Evolutionary conservation across 2,888 invertebrate species (phyloP), one percentile per base, ranked within the genome.

Genomic region (Leucophenga maculata): DNA sequence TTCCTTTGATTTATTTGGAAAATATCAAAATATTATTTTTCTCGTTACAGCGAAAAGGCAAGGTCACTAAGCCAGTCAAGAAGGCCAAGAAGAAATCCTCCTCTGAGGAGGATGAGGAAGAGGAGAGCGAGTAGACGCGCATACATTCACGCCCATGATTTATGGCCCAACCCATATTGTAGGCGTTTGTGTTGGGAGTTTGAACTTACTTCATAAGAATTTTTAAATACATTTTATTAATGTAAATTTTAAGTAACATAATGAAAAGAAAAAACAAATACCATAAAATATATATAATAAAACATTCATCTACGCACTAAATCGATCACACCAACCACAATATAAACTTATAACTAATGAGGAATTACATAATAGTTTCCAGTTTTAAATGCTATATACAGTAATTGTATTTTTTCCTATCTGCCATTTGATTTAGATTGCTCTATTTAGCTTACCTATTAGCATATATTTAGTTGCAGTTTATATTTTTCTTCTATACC

Each of bases 61-160:
- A 91, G 79, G 83, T 78, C 77, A 80, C 75, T 77, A 86, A 86
- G 86, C 86, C 80, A 77, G 87, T 76, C 69, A 88, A 88, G 79
- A 89, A 88, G 82, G 82, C 78, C 71, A 92, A 90, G 91, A 92
- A 90, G 92, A 92, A 90, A 84, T 91, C 92, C 82, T 92, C 92
- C 48, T 92, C 92, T 67, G 91, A 92, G 72, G 92, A 91, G 46
- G 92, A 93, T 68, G 91, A 91, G 73, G 91, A 91, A 75, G 92
- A 91, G 72, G 92, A 92, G 80, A 91, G 92, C 90, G 92, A 92
- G 89, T 92, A 92, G 91, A 80, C 72, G 76, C 75, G 82, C 78
- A 71, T 70, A 71, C 69, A 16, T 60, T 4, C 20, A 44, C 46
- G 13, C 32, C 18, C 50, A 18, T 50, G 2, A 50, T 1, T 13